Evolutionary conservation across 2,797 vertebrate species (phyloP).

Genomic region (Melanotaenia maccullochi): DNA sequence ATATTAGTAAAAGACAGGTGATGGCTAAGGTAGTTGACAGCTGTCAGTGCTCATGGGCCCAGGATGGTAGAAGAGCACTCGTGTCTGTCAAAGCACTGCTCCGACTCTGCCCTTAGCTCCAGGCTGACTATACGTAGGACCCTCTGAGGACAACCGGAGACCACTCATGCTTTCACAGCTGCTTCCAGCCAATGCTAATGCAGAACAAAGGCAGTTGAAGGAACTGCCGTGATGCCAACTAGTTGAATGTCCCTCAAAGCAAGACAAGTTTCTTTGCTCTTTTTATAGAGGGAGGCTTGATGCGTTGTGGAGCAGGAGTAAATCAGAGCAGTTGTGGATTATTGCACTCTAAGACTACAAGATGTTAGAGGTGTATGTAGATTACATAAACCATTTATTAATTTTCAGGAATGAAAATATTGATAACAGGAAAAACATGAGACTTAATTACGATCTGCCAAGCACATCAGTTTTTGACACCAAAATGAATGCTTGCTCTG

Average conservation of each 20-base stretch:
- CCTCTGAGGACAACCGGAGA: constrained; percentile 41
- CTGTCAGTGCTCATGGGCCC: constrained; percentile 67
- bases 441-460: constrained; percentile 17
- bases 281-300: constrained; percentile 29
- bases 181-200: constrained; percentile 37
- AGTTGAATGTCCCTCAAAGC: constrained; percentile 20
- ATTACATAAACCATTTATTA: constrained; percentile 5
- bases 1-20: constrained; percentile 59
- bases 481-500: constrained; percentile 24
- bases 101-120: constrained; percentile 47
- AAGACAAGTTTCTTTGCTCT: constrained; percentile 34
- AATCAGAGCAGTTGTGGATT: constrained; percentile 20
- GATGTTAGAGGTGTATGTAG: background rate
- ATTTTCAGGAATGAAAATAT: background rate
- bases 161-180: constrained; percentile 32
- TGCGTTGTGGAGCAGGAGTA: constrained; percentile 31
- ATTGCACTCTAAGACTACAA: constrained; percentile 8
- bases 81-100: constrained; percentile 66
- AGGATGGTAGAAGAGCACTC: constrained; percentile 45
- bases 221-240: constrained; percentile 33
- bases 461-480: constrained; percentile 33
- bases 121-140: constrained; percentile 33
- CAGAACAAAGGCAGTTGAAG: constrained; percentile 10
- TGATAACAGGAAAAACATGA: constrained; percentile 14
- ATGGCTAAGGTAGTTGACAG: constrained; percentile 75